Evolutionary conservation across 92 coral and sea anemone genomes (phyloP).

Genomic region (Zoanthus solanderi): DNA sequence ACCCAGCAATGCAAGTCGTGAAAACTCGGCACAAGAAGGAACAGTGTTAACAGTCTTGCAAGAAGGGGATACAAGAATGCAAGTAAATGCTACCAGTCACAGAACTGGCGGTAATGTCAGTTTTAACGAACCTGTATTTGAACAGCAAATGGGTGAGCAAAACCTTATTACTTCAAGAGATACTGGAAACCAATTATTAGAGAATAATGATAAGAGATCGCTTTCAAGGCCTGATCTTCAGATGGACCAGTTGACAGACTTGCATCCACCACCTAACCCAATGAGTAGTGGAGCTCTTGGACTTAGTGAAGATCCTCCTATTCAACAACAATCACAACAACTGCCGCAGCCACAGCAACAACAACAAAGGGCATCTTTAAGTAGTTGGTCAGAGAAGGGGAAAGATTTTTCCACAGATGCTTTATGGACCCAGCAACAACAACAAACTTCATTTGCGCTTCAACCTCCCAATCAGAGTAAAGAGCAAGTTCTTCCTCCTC

Average conservation of each 20-base stretch:
- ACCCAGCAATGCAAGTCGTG: slow-evolving; percentile 23
- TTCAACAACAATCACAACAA: slow-evolving; percentile 44
- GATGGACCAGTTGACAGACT: slow-evolving; percentile 29
- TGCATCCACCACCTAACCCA: slow-evolving; percentile 48
- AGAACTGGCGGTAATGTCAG: slow-evolving; percentile 12
- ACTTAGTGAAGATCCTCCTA: slow-evolving; percentile 39
- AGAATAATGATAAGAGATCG: slow-evolving; percentile 19
- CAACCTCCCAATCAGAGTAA: slow-evolving; percentile 17
- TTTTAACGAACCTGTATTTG: background rate
- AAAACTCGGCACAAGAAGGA: slow-evolving; percentile 30
- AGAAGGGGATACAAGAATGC: slow-evolving; percentile 39
- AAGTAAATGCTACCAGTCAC: background rate
- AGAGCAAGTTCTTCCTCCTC: slow-evolving; percentile 29
- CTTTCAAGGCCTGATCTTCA: slow-evolving; percentile 16
- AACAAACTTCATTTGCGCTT: slow-evolving; percentile 10
- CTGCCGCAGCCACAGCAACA: background rate
- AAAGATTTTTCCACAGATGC: slow-evolving; percentile 32
- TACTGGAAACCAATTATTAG: slow-evolving; percentile 1
- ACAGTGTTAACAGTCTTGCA: slow-evolving; percentile 37
- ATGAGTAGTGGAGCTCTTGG: slow-evolving; percentile 37
- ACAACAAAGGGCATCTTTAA: slow-evolving; percentile 49
- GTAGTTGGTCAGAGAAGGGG: slow-evolving; percentile 54
- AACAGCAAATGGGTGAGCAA: slow-evolving; percentile 2
- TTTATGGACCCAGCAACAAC: slow-evolving; percentile 52
- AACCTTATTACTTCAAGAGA: background rate